phyloP scores from a whole-genome alignment of 2,888 invertebrate species.

The Papilio elwesi region DNA sequence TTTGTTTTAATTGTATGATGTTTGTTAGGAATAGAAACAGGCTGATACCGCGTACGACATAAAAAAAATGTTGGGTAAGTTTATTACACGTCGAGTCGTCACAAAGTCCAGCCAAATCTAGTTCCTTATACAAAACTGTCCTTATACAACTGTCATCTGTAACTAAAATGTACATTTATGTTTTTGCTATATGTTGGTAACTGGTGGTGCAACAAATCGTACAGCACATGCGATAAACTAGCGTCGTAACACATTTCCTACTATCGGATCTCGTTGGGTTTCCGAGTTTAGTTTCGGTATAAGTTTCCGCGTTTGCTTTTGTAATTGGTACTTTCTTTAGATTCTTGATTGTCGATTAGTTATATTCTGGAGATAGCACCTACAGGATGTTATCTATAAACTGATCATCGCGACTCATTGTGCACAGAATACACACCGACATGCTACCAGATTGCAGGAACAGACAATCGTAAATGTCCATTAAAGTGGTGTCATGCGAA shows the following conservation, averaged over 20 bases:
- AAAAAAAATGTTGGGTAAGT: no score
- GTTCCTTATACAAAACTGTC: neutral
- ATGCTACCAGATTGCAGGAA: no score
- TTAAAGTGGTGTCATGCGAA: no score
- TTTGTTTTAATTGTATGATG: no score
- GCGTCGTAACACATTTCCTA: conserved; percentile 20
- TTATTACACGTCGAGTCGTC: no score
- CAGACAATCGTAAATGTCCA: no score
- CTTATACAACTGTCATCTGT: neutral
- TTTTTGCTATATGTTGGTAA: conserved; percentile 3
- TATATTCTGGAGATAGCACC: no score
- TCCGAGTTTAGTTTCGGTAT: conserved; percentile 20
- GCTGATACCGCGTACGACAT: no score
- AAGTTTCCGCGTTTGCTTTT: conserved; percentile 17
- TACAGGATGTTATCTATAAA: conserved; percentile 44
- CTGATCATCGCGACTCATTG: no score
- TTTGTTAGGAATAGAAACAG: no score
- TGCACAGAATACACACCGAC: no score
- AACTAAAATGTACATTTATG: neutral
- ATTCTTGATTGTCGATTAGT: neutral
- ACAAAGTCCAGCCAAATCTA: no score
- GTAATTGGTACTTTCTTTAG: conserved; percentile 33
- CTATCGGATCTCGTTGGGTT: conserved; percentile 22
- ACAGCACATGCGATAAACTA: conserved; percentile 2
- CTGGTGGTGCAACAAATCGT: conserved; percentile 1